A percentile compares a stretch with the other conserved stretches of the same genome.
Evolutionary conservation across 2,888 invertebrate species (phyloP).

Genomic region (Hesperia comma): DNA sequence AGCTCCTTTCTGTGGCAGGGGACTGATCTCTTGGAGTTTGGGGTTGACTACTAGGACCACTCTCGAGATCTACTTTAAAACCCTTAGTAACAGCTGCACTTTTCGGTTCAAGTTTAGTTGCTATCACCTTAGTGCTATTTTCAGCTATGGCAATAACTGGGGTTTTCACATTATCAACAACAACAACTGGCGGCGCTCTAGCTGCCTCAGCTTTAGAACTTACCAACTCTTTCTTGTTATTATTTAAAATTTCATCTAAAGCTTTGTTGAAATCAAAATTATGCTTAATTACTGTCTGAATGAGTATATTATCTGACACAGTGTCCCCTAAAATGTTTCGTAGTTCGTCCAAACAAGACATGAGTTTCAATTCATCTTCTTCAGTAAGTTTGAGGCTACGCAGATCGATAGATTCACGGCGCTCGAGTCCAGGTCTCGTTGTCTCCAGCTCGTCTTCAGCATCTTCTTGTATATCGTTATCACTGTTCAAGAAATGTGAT

Average conservation of each 20-base stretch:
- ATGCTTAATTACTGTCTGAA: slow-evolving; percentile 88
- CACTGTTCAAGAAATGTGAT: slow-evolving; percentile 89
- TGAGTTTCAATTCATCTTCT: slow-evolving; percentile 88
- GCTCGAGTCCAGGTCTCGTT: slow-evolving; percentile 52
- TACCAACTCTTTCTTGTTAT: slow-evolving; percentile 59
- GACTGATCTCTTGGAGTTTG: slow-evolving; percentile 88
- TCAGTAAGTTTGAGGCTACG: slow-evolving; percentile 83
- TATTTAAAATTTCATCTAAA: slow-evolving; percentile 88
- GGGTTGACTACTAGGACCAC: slow-evolving; percentile 57
- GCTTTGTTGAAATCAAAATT: slow-evolving; percentile 89
- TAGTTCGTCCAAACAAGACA: slow-evolving; percentile 93
- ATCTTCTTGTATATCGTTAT: slow-evolving; percentile 89
- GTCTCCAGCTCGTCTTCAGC: slow-evolving; percentile 75
- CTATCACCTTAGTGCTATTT: slow-evolving; percentile 65
- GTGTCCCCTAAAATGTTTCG: slow-evolving; percentile 91
- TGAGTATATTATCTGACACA: slow-evolving; percentile 88
- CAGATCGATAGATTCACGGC: slow-evolving; percentile 79
- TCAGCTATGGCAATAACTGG: slow-evolving; percentile 56
- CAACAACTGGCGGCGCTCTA: slow-evolving; percentile 50
- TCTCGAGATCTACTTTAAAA: slow-evolving; percentile 76
- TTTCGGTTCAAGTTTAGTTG: slow-evolving; percentile 74
- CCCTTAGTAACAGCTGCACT: slow-evolving; percentile 80
- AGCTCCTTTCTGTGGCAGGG: slow-evolving; percentile 86
- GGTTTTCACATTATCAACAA: slow-evolving; percentile 61
- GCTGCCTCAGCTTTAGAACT: slow-evolving; percentile 51